Evolutionary conservation across 2,888 invertebrate species (phyloP).

Genomic region (Pecten maximus): DNA sequence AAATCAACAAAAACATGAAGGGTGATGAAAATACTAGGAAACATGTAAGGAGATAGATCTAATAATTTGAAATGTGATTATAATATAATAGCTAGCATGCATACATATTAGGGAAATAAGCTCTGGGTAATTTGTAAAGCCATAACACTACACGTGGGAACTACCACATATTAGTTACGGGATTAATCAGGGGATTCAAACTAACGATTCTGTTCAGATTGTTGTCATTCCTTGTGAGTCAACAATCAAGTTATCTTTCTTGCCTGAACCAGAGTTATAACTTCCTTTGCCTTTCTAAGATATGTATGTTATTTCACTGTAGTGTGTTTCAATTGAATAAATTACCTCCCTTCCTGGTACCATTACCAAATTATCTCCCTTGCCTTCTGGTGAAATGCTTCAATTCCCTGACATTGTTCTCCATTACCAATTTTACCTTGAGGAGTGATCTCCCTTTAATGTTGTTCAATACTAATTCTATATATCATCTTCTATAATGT

Average conservation of each 20-base stretch:
- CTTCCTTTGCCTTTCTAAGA: no score
- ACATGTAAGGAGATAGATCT: background rate
- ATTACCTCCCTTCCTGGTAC: background rate
- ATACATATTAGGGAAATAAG: background rate
- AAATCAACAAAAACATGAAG: background rate
- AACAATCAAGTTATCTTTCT: no score
- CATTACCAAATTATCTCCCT: background rate
- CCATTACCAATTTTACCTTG: no score
- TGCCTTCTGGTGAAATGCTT: no score
- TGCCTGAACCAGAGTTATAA: no score
- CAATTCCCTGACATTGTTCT: no score
- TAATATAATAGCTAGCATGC: slow-evolving; percentile 20
- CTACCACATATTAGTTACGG: background rate
- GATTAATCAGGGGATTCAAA: background rate
- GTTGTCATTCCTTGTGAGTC: no score
- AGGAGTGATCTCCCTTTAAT: background rate
- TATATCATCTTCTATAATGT: no score
- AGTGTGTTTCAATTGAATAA: no score
- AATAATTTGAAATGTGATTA: background rate
- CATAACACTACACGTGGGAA: background rate
- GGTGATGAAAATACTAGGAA: background rate
- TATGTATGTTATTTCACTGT: no score
- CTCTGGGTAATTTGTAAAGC: background rate
- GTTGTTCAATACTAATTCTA: no score
- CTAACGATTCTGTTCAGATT: no score